These are phyloP conservation scores for Lucilia cuprina DNA, from an alignment of 1,140 invertebrate species.

Conservation along the genomic window DNA sequence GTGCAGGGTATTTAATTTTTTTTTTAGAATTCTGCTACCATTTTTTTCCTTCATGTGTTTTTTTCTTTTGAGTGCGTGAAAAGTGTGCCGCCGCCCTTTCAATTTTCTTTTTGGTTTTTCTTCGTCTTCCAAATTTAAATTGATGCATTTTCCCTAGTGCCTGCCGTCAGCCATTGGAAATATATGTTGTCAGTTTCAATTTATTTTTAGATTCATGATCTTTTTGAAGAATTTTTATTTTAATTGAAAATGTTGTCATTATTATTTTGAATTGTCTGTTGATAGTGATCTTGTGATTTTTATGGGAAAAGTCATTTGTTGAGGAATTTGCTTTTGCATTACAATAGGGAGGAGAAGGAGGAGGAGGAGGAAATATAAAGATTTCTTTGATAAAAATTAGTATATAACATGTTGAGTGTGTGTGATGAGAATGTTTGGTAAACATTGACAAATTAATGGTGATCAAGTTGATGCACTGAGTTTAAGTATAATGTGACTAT, in stretches of 20 bases:
- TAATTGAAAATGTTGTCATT: slow-evolving; percentile 12
- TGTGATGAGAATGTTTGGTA: neutral
- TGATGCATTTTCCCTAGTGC: neutral
- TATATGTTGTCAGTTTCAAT: neutral
- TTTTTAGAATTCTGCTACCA: neutral
- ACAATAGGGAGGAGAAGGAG: no score
- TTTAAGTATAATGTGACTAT: no score
- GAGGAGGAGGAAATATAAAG: no score
- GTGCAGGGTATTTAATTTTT: neutral
- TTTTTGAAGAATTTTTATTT: neutral
- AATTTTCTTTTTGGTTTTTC: neutral
- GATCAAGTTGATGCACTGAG: neutral
- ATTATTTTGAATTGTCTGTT: neutral
- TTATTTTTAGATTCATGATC: neutral
- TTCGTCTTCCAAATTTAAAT: neutral
- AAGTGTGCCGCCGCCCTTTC: slow-evolving; percentile 4
- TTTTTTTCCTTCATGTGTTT: neutral
- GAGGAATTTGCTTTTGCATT: neutral
- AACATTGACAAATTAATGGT: neutral
- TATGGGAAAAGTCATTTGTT: slow-evolving; percentile 15
- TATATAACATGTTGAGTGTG: neutral
- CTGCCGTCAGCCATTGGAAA: neutral
- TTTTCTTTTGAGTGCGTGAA: neutral
- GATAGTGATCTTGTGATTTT: slow-evolving; percentile 1
- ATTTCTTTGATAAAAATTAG: no score